A percentile compares a stretch with the other conserved stretches of the same genome.
These are phyloP conservation scores for Linyphia triangularis DNA, from an alignment of 2,888 invertebrate genomes.

Conservation along the genomic window DNA sequence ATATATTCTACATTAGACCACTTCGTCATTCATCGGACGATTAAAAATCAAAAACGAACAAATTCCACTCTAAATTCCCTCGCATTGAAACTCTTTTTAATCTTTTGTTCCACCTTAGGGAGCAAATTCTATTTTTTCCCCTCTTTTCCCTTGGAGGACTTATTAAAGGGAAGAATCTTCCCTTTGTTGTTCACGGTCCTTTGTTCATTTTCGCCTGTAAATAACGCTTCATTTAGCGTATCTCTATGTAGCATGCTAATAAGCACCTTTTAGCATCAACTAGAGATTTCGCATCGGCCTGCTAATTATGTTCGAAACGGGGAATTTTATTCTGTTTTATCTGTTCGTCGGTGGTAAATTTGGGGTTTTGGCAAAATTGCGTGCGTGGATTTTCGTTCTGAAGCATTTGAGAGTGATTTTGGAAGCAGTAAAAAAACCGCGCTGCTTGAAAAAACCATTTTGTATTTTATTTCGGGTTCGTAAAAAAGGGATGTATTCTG, in stretches of 20 bases:
- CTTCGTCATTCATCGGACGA: constrained; percentile 33
- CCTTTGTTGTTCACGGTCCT: constrained; percentile 9
- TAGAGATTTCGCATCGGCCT: background rate
- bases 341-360: background rate
- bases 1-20: constrained; percentile 29
- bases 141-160: background rate
- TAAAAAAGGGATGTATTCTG: constrained; percentile 3
- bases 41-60: constrained; percentile 32
- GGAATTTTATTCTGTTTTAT: constrained; percentile 21
- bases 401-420: background rate
- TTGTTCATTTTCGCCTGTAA: constrained; percentile 24
- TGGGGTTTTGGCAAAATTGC: constrained; percentile 16
- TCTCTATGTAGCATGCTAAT: constrained; percentile 23
- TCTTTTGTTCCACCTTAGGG: constrained; percentile 1
- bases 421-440: constrained; percentile 1
- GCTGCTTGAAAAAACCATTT: constrained; percentile 11
- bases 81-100: constrained; percentile 26
- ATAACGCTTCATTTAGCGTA: constrained; percentile 13
- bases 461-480: background rate
- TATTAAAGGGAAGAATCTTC: background rate
- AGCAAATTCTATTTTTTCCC: background rate
- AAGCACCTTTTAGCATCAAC: constrained; percentile 44
- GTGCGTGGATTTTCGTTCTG: constrained; percentile 19
- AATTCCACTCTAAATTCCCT: constrained; percentile 26
- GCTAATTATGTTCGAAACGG: constrained; percentile 32